phyloP scores from a whole-genome alignment of 1,140 invertebrate genomes.

The Anastrepha obliqua region DNA sequence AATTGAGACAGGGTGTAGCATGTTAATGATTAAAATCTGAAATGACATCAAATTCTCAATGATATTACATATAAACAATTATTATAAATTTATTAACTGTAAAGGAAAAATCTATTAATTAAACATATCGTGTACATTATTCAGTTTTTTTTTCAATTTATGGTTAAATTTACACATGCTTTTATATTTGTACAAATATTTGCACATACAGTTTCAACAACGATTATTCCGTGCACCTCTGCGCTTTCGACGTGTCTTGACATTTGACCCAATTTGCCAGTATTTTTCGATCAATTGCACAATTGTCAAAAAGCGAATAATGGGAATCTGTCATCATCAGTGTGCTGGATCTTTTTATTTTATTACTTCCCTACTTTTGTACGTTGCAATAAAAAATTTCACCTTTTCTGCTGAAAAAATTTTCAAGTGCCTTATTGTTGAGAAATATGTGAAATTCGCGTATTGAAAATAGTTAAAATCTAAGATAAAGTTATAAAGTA shows the following conservation, averaged over 20 bases:
- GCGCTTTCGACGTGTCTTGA: background rate
- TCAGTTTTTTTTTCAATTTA: too few species aligned
- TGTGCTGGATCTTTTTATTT: slow-evolving; percentile 36
- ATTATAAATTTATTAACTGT: too few species aligned
- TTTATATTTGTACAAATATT: too few species aligned
- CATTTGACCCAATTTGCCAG: slow-evolving; percentile 20
- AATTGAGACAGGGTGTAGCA: background rate
- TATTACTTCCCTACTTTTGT: slow-evolving; percentile 37
- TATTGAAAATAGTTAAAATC: slow-evolving; percentile 1
- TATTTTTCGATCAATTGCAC: slow-evolving; percentile 30
- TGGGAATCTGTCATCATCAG: slow-evolving; percentile 31
- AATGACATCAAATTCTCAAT: too few species aligned
- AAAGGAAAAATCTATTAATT: too few species aligned
- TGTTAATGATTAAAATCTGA: background rate
- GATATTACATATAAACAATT: too few species aligned
- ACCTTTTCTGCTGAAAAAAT: slow-evolving; percentile 38
- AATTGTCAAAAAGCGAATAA: slow-evolving; percentile 24
- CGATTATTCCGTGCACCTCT: background rate
- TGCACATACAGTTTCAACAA: too few species aligned
- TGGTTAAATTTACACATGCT: too few species aligned
- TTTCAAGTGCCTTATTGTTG: slow-evolving; percentile 43
- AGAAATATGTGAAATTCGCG: slow-evolving; percentile 29
- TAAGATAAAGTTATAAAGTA: background rate
- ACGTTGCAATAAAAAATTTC: slow-evolving; percentile 48
- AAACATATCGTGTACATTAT: too few species aligned